Conservation (phyloP, 2,888 invertebrate genomes). For the Spisula subtruncata region DNA sequence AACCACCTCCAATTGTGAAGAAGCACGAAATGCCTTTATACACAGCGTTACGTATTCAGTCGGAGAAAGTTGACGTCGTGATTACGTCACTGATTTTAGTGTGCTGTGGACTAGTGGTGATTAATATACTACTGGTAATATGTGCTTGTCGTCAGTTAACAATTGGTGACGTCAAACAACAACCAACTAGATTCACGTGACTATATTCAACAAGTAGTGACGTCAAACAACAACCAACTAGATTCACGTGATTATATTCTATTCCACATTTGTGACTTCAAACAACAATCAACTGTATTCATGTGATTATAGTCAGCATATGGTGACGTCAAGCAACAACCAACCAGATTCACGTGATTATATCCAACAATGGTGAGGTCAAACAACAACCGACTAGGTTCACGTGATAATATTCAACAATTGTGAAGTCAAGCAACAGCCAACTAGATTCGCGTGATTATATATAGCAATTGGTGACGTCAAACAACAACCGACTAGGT, state of each 20-base stretch:
- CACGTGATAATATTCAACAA: background rate
- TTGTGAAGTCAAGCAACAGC: background rate
- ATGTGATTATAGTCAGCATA: slow-evolving; percentile 28
- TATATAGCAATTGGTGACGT: background rate
- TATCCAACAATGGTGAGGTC: background rate
- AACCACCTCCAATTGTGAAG: background rate
- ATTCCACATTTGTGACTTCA: background rate
- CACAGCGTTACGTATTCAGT: slow-evolving; percentile 42
- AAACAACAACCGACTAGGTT: background rate
- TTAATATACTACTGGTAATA: slow-evolving; percentile 32
- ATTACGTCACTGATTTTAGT: slow-evolving; percentile 44
- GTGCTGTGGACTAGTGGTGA: slow-evolving; percentile 32
- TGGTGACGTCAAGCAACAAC: background rate
- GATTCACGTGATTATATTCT: background rate
- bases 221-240: background rate
- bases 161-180: background rate
- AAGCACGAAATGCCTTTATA: slow-evolving; percentile 23
- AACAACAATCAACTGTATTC: background rate
- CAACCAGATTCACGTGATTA: background rate
- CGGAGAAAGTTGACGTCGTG: slow-evolving; percentile 40
- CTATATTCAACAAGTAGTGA: background rate
- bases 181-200: background rate
- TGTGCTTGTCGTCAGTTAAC: slow-evolving; percentile 30
- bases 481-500: background rate
- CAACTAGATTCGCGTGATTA: background rate